Base-by-base conservation (phyloP, 2,797 vertebrate genomes). In the Cyprinella venusta region DNA sequence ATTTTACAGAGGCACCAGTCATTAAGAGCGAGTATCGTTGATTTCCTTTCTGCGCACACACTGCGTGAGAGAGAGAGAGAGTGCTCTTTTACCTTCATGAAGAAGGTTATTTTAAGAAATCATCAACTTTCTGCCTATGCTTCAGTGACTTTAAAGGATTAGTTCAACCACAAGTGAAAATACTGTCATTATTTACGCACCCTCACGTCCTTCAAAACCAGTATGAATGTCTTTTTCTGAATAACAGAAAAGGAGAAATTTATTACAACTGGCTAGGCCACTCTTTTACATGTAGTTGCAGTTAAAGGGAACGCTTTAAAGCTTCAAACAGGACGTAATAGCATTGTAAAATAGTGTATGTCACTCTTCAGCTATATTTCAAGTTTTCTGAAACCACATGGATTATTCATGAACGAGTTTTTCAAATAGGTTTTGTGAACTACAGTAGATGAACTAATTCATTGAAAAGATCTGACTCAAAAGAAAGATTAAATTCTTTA, bases 1-100 rank as follows among this genome's bases (percentile, higher is more conserved):
- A 72, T 74, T 84, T 80, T 81, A 68, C 30, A 15, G 19, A 81
- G 54, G 76, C 68, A 50, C 80, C 84, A 84, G 54, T 72, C 36
- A 78, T 84, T 76, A 77, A 64, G 38, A 19, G 48, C 59, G 54
- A 42, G 61, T 18, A 38, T 38, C 21, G 45, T 65, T 68, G 77
- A 52, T 68, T 42, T 61, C 9, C 42, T 75, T 84, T 67, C 63
- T 59, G 26, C 6, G 9, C 63, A 36, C 26, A 45, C 40, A 16
- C 38, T 76, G 40, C 1, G 7, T 30, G 24, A 42, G 48, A 75
- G 30, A 52, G 18, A 38, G 50, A 0, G 6, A 50, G 48, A 50
- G 45, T 6, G 10, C 21, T 76, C 24, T 67, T 48, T 65, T 42
- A 65, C 61, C 6, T 54, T 75, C n/a, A 67, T 40, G 63, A 76